Base-by-base conservation (phyloP, 1,140 invertebrate genomes). In the Hylaeus volcanicus region DNA sequence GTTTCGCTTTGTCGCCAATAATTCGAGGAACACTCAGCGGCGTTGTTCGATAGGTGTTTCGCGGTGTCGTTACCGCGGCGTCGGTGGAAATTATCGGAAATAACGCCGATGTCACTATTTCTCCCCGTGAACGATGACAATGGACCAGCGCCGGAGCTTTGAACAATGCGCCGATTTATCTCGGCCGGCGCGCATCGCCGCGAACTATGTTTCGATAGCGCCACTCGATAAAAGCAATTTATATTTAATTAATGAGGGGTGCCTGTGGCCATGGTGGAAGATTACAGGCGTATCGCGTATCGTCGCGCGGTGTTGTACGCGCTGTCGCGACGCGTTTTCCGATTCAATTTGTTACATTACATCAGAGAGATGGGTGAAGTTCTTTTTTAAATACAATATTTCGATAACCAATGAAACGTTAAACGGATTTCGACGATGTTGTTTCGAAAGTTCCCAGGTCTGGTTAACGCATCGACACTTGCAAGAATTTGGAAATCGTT, bases 221-320 rank as follows among this genome's bases (percentile, higher is more conserved):
- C 48, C 41, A 45, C 55, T 58, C 74, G 66, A 86, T 81, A 83
- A 79, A 83, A 64, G 72, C 72, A 73, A 79, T 86, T 51, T 83
- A 79, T 65, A 69, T 83, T 85, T 82, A 86, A 86, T 86, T 79
- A 86, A 75, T 63, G 75, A 82, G 84, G 60, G 66, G 53, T 63
- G 63, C 37, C 26, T 9, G 43, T 37, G 60, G 45, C 37, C 12
- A 11, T 12, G 37, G 51, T 11, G n/a, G 64, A 45, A 77, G 66
- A 58, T 73, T 79, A 73, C 70, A 26, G 39, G 45, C n/a, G 26
- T 64, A 58, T 74, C 77, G 70, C 39, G 45, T 43, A 41, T 4
- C 64, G 60, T 69, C 63, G 48, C 2, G 15, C 70, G 26, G 26
- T 26, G 5, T 64, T 26, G 41, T 39, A 66, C 74, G 39, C 64